Evolutionary conservation across 53 echinoderm and acorn worm genomes (phyloP), one percentile per base, ranked within the genome.

Genomic region (Temnopleurus reevesii): DNA sequence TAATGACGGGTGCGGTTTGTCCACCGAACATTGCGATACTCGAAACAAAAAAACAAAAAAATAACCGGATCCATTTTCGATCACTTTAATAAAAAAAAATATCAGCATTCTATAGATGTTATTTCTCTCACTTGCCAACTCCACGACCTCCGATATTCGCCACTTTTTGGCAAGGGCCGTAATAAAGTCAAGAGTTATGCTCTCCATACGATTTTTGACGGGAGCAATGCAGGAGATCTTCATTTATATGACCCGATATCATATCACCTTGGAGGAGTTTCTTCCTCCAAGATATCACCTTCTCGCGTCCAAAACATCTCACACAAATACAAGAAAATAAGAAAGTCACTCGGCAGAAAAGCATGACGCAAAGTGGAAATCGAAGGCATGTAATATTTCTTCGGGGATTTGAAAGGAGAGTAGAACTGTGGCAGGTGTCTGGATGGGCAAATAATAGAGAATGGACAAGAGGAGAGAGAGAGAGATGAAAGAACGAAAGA

Each of bases 301-400:
- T 71, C 71, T 41, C 41, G 8, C 43, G 19, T 12, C 41, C 43
- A 41, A 71, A 71, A 71, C 19, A 41, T 38, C n/a, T n/a, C n/a
- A n/a, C n/a, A n/a, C n/a, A n/a, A n/a, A n/a, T n/a, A n/a, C n/a
- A n/a, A n/a, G n/a, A 47, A 79, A 49, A 28, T 46, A 28, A 79
- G 49, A 79, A 79, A 79, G 49, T 79, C 79, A 79, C 79, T 79
- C 79, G 46, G 46, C 79, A 29, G 45, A 79, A 79, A 49, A 79
- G 79, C 79, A 47, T 79, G 79, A 49, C 46, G 79, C 41, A 79
- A 49, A 79, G 46, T 79, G 46, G 79, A 79, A 79, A 79, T 79
- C 79, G 79, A 79, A 46, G 79, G 79, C 49, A 79, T 79, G 79
- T 79, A 46, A 79, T 79, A 79, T 79, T 79, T 79, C 79, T 79